Percentiles rank a stretch among this genome's conserved stretches.
These are phyloP conservation scores for Platyura marginata DNA, from an alignment of 1,140 invertebrate species.

Conservation along the genomic window DNA sequence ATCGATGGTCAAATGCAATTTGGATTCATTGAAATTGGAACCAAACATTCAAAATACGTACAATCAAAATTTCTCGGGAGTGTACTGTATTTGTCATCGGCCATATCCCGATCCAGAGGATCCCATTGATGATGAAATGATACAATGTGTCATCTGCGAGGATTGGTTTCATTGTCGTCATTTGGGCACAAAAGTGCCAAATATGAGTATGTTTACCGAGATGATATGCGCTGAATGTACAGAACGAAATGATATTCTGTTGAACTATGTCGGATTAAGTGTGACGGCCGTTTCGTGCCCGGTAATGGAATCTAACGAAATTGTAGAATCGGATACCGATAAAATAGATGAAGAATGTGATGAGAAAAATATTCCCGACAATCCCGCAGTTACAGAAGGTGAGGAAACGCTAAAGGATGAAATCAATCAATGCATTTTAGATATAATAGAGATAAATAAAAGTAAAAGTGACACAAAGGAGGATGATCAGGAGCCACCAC, in stretches of 20 bases:
- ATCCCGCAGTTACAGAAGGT: background rate
- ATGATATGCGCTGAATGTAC: constrained; percentile 63
- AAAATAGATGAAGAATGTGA: background rate
- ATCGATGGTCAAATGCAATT: constrained; percentile 43
- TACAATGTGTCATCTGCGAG: constrained; percentile 93
- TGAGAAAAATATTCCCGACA: background rate
- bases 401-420: background rate
- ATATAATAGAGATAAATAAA: constrained; percentile 1
- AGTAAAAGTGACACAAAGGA: constrained; percentile 3
- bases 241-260: constrained; percentile 52
- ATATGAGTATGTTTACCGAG: constrained; percentile 45
- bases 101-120: constrained; percentile 88
- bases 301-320: background rate
- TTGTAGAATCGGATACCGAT: background rate
- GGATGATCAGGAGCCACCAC: constrained; percentile 3
- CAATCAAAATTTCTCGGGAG: constrained; percentile 86
- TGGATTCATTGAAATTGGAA: constrained; percentile 47
- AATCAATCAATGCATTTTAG: background rate
- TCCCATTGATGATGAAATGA: constrained; percentile 73
- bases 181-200: constrained; percentile 37
- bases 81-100: constrained; percentile 84
- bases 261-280: constrained; percentile 39
- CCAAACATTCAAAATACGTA: constrained; percentile 65
- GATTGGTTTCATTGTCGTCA: constrained; percentile 93
- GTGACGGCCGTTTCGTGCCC: constrained; percentile 10